Conservation (phyloP, 2,888 invertebrate species). For the Andrena dorsata region DNA sequence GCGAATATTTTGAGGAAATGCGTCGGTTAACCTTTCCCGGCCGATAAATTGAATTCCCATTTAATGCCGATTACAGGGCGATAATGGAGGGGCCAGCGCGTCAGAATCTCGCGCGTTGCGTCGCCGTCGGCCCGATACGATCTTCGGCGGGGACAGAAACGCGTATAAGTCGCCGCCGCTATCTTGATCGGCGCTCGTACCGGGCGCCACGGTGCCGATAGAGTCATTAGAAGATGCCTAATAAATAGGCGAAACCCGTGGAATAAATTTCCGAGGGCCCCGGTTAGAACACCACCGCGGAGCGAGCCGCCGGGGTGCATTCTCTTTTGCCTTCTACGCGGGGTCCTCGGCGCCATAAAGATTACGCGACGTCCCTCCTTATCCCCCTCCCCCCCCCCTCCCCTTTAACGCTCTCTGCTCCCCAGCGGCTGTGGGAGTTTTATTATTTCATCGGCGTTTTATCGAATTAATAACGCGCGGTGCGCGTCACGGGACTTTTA, state of each 20-base stretch:
- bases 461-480: constrained; percentile 38
- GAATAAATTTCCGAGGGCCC: constrained; percentile 62
- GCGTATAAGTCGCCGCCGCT: constrained; percentile 72
- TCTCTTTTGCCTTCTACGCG: constrained; percentile 5
- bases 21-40: constrained; percentile 62
- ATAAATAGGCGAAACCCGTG: constrained; percentile 71
- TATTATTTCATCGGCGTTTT: constrained; percentile 32
- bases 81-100: constrained; percentile 34
- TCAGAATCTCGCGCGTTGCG: constrained; percentile 24
- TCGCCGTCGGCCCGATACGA: constrained; percentile 53
- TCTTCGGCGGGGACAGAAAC: constrained; percentile 51
- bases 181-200: constrained; percentile 74
- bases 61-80: constrained; percentile 60
- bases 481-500: not conserved
- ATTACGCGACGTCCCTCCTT: constrained; percentile 27
- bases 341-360: constrained; percentile 32
- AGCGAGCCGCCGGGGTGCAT: not conserved
- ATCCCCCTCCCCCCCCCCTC: not conserved
- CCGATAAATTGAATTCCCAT: constrained; percentile 69
- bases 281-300: constrained; percentile 9
- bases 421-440: not conserved
- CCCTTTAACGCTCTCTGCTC: not conserved
- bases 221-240: constrained; percentile 76
- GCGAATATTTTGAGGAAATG: constrained; percentile 66
- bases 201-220: constrained; percentile 70